Conservation (phyloP, 1,140 invertebrate species). For the Nomia melanderi region DNA sequence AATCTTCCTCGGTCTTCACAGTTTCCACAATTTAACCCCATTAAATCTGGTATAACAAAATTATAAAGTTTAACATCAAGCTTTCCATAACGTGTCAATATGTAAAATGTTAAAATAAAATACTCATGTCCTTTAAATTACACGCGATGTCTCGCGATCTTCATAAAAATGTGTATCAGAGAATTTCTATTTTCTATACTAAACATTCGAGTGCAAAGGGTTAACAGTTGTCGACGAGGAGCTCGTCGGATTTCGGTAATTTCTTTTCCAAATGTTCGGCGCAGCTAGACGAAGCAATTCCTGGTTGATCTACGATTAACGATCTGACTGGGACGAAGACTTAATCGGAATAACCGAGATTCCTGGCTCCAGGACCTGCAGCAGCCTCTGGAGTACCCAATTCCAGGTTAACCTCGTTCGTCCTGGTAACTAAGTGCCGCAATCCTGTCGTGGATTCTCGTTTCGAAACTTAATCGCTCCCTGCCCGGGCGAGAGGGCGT, state of each 20-base stretch:
- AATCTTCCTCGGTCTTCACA: too few species aligned
- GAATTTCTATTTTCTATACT: too few species aligned
- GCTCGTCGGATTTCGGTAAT: not conserved
- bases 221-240: too few species aligned
- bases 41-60: too few species aligned
- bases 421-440: conserved; percentile 66
- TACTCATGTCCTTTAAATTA: too few species aligned
- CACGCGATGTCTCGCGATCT: too few species aligned
- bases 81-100: too few species aligned
- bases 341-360: conserved; percentile 70
- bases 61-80: too few species aligned
- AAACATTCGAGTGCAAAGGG: too few species aligned
- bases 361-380: conserved; percentile 58
- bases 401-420: conserved; percentile 67
- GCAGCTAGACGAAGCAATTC: conserved; percentile 31
- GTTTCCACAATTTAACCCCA: too few species aligned
- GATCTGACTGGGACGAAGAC: conserved; percentile 53
- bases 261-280: conserved; percentile 2
- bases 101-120: too few species aligned
- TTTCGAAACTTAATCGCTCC: conserved; percentile 59
- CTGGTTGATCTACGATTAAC: conserved; percentile 11
- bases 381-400: conserved; percentile 58
- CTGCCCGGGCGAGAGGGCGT: conserved; percentile 5
- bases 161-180: too few species aligned
- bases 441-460: conserved; percentile 64